phyloP scores from a whole-genome alignment of 2,888 invertebrate species.

The Cerceris ruficornis region DNA sequence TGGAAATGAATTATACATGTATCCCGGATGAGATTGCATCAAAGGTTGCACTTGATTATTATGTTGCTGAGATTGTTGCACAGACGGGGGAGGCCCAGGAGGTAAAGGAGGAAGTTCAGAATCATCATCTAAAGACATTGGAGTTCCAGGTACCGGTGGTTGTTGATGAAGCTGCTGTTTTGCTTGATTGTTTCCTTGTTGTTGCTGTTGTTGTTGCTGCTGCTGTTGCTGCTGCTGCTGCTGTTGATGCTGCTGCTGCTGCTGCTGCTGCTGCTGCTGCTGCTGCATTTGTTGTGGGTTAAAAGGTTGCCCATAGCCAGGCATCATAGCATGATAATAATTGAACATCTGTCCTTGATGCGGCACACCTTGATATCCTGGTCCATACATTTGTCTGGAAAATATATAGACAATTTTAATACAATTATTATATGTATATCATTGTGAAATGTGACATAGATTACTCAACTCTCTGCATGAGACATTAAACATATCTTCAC shows the following conservation, averaged over 20 bases:
- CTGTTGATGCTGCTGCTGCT: conserved; percentile 64
- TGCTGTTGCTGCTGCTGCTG: conserved; percentile 63
- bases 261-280: conserved; percentile 58
- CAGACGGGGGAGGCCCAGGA: conserved; percentile 83
- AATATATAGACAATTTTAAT: neutral
- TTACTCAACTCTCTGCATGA: no score
- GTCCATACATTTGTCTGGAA: conserved; percentile 76
- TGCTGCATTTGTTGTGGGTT: conserved; percentile 74
- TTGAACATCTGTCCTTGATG: conserved; percentile 78
- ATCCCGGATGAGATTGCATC: conserved; percentile 76
- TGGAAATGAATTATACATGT: conserved; percentile 74
- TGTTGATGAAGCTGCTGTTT: conserved; percentile 73
- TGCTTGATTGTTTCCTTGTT: conserved; percentile 72
- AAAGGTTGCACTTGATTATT: conserved; percentile 65
- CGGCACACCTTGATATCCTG: conserved; percentile 76
- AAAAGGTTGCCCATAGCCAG: conserved; percentile 76
- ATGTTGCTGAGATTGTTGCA: conserved; percentile 69
- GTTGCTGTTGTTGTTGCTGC: conserved; percentile 67
- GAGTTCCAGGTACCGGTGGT: conserved; percentile 81
- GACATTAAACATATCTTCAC: no score
- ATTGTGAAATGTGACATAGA: neutral
- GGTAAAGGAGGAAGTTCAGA: conserved; percentile 84
- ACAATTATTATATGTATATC: conserved; percentile 9
- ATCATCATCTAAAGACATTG: conserved; percentile 82
- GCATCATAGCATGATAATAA: conserved; percentile 78